Conservation (phyloP, 1,140 invertebrate species). For the Eueides isabella region DNA sequence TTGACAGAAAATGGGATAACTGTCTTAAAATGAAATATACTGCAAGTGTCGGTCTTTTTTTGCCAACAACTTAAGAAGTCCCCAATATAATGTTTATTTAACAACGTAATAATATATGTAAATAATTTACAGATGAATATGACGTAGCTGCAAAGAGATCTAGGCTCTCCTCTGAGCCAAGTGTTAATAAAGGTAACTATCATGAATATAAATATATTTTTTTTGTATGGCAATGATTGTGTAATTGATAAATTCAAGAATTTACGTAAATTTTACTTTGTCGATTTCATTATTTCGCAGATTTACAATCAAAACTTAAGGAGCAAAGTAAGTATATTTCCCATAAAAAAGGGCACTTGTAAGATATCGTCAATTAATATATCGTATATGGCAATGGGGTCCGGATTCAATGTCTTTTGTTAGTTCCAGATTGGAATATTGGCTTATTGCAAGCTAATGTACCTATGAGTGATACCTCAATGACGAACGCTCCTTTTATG, state of each 20-base stretch:
- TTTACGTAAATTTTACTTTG: not conserved
- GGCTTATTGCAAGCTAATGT: constrained; percentile 16
- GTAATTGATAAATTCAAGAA: no score
- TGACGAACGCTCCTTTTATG: constrained; percentile 38
- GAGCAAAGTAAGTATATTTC: constrained; percentile 20
- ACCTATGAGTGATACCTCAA: constrained; percentile 18
- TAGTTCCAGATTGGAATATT: constrained; percentile 39
- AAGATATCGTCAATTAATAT: not conserved
- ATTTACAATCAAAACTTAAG: not conserved
- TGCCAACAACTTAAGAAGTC: not conserved
- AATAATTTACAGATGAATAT: constrained; percentile 53
- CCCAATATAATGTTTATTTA: not conserved
- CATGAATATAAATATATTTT: constrained; percentile 3
- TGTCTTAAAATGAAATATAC: not conserved
- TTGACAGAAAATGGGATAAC: not conserved
- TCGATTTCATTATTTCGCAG: constrained; percentile 14
- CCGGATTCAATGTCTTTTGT: constrained; percentile 17
- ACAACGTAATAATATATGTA: not conserved
- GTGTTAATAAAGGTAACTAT: constrained; percentile 49
- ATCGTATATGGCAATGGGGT: not conserved
- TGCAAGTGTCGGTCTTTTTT: not conserved
- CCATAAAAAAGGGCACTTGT: not conserved
- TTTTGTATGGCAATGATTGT: not conserved
- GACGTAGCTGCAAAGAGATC: constrained; percentile 49
- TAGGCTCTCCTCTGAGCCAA: constrained; percentile 42